These are phyloP conservation scores for Pemphredon lugubris DNA, from an alignment of 2,888 invertebrate genomes.

Conservation along the genomic window DNA sequence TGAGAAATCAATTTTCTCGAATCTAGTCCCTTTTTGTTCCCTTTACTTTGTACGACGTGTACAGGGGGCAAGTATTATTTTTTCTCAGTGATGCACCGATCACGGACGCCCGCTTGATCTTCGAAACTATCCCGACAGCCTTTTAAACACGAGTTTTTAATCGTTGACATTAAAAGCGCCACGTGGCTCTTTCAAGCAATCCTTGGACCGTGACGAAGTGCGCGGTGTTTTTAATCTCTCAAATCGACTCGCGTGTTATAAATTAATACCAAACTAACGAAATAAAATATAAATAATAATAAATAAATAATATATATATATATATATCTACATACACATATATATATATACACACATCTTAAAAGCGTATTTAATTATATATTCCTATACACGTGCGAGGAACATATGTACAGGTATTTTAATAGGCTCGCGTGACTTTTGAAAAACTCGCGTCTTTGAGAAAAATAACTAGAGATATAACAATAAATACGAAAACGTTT, in stretches of 20 bases:
- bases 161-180: conserved; percentile 29
- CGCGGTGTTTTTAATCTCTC: conserved; percentile 53
- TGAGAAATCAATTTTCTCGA: background rate
- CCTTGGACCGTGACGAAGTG: conserved; percentile 41
- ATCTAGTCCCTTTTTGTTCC: background rate
- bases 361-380: conserved; percentile 66
- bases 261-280: conserved; percentile 37
- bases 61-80: background rate
- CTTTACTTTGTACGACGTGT: background rate
- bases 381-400: conserved; percentile 66
- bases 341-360: conserved; percentile 56
- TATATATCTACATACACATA: conserved; percentile 42
- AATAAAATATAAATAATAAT: conserved; percentile 56
- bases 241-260: conserved; percentile 36
- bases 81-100: background rate
- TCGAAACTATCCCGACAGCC: conserved; percentile 1
- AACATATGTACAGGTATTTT: conserved; percentile 69
- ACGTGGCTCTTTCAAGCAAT: conserved; percentile 62
- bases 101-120: background rate
- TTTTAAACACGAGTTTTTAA: conserved; percentile 17
- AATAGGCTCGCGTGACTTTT: conserved; percentile 46
- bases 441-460: conserved; percentile 15
- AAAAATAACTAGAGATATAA: conserved; percentile 3
- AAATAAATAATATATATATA: conserved; percentile 36
- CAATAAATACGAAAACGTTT: conserved; percentile 4